Base-by-base conservation (phyloP, 2,113 vertebrate genomes). In the cat (Felis catus) region DNA sequence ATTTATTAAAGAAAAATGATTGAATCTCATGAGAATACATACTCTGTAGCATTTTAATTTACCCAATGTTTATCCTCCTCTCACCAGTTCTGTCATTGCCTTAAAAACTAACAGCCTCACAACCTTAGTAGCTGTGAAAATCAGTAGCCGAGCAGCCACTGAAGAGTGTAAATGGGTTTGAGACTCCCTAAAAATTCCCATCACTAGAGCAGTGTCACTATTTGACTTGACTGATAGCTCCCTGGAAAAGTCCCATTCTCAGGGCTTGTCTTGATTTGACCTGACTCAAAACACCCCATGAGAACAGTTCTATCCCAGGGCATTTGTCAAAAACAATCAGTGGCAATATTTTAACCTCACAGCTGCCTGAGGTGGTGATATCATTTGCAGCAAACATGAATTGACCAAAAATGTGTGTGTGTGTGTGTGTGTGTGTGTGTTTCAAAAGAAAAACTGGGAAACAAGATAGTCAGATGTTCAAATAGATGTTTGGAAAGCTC, bases 251-350 rank as follows among this genome's bases (percentile, higher is more conserved):
- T 7, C 18, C 4, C 27, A 41, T 68, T 94, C 33, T 89, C 63
- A 80, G 13, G 18, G 33, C 27, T 66, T 41, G 6, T n/a, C 15
- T 58, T 80, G 82, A 80, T 90, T 61, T 80, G 66, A 76, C 29
- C n/a, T 63, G 51, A 93, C 80, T 86, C 66, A 83, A 63, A 39
- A 27, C n/a, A 58, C 23, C 71, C 5, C 53, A 6, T 80, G 55
- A 81, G 29, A 81, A 95, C 11, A 86, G 18, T 68, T n/a, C 58
- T 41, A 76, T 71, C 73, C 14, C 4, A 81, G 71, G 36, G 16
- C 78, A 84, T 74, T 89, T 92, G 73, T 74, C 61, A 86, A 76
- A 94, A 85, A 86, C 19, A n/a, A 93, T 86, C 66, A 36, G 13
- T 45, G 74, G 31, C 58, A 78, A 76, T 76, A 70, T 39, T 71